A percentile compares a stretch with the other conserved stretches of the same genome.
phyloP scores from a whole-genome alignment of 2,888 invertebrate species.

The Syrphus vitripennis region DNA sequence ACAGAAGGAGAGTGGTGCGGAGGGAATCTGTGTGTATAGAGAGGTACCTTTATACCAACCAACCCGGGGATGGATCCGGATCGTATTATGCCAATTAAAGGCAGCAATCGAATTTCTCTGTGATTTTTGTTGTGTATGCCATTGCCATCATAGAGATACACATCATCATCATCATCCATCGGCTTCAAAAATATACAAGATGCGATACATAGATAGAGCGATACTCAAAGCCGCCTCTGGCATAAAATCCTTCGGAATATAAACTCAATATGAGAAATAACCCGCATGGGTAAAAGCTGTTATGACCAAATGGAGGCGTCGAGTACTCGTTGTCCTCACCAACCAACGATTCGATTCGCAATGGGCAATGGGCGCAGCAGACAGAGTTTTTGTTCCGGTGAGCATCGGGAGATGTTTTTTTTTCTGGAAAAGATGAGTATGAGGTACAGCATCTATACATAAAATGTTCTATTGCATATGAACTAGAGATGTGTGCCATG shows the following conservation, averaged over 20 bases:
- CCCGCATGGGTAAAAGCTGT: constrained; percentile 57
- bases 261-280: constrained; percentile 68
- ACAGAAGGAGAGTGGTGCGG: background rate
- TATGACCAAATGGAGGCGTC: constrained; percentile 31
- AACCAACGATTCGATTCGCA: no score
- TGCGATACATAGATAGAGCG: constrained; percentile 3
- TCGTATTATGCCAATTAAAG: constrained; percentile 69
- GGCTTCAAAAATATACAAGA: no score
- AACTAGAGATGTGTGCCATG: constrained; percentile 43
- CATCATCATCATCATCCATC: background rate
- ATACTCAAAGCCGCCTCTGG: constrained; percentile 40
- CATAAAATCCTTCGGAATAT: constrained; percentile 66
- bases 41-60: background rate
- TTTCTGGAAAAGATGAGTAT: background rate
- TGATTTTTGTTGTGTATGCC: constrained; percentile 60
- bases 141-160: constrained; percentile 5
- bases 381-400: background rate
- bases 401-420: background rate
- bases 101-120: constrained; percentile 67
- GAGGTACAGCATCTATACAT: background rate
- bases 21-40: background rate
- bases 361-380: background rate
- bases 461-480: background rate
- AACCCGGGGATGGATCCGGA: constrained; percentile 51
- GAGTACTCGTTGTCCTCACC: constrained; percentile 50